These are phyloP conservation scores for Ceyx melanurus DNA, from an alignment of 2,113 vertebrate species.

Conservation along the genomic window DNA sequence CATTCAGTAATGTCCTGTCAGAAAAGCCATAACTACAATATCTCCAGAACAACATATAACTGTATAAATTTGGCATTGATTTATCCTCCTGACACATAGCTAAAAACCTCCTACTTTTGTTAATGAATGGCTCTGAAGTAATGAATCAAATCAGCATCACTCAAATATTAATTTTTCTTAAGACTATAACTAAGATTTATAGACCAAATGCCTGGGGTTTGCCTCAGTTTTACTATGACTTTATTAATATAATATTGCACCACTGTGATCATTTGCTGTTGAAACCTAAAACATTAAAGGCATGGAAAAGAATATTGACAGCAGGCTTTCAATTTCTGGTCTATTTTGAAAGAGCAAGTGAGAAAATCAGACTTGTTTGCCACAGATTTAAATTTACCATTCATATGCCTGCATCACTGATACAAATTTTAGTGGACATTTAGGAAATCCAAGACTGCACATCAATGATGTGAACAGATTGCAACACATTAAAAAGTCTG, in stretches of 20 bases:
- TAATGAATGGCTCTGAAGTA: not conserved
- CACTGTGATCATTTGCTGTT: not conserved
- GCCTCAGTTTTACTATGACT: not conserved
- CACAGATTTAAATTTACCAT: not conserved
- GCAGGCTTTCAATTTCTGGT: not conserved
- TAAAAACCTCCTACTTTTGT: not conserved
- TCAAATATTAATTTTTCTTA: not conserved
- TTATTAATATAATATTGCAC: not conserved
- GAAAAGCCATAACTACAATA: not conserved
- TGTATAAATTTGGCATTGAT: not conserved
- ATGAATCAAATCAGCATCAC: not conserved
- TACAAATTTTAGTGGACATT: not conserved
- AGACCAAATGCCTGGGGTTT: not conserved
- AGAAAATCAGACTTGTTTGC: not conserved
- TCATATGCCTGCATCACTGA: rapidly evolving
- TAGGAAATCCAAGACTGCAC: not conserved
- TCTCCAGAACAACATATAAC: not conserved
- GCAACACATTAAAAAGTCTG: not conserved
- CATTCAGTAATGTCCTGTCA: not conserved
- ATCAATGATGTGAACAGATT: not conserved
- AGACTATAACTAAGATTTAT: not conserved
- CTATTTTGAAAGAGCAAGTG: not conserved
- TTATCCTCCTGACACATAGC: not conserved
- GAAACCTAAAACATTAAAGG: not conserved
- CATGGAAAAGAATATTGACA: not conserved